These are phyloP conservation scores for Montipora efflorescens DNA, from an alignment of 64 coral and sea anemone species.

Conservation along the genomic window DNA sequence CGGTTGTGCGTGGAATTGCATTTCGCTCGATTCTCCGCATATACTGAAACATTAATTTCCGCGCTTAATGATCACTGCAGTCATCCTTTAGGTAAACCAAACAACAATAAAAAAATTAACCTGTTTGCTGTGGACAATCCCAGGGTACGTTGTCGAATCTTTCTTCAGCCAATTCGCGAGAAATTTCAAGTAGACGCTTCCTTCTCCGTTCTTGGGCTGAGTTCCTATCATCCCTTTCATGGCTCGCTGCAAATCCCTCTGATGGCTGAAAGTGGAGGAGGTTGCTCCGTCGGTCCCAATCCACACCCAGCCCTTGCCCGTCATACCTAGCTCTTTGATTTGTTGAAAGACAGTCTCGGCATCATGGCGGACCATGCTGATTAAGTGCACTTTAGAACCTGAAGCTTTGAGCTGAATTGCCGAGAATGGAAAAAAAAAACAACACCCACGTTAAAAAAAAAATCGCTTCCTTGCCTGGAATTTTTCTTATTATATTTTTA, in stretches of 20 bases:
- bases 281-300: conserved; percentile 92
- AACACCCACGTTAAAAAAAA: too few relatives aligned
- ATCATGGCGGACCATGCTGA: conserved; percentile 95
- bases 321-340: conserved; percentile 97
- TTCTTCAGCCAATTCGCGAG: conserved; percentile 88
- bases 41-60: background rate
- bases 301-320: conserved; percentile 96
- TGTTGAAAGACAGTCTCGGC: conserved; percentile 98
- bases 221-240: conserved; percentile 98
- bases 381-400: conserved; percentile 89
- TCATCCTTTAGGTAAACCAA: background rate
- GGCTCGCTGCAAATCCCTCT: conserved; percentile 81
- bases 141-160: conserved; percentile 67
- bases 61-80: background rate
- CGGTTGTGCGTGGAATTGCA: background rate
- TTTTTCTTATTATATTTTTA: too few relatives aligned
- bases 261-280: conserved; percentile 80
- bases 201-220: conserved; percentile 95
- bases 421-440: background rate
- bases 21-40: background rate
- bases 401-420: conserved; percentile 78
- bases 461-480: too few relatives aligned
- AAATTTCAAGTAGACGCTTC: conserved; percentile 85
- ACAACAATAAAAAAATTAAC: conserved; percentile 31
- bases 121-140: conserved; percentile 81